Evolutionary conservation across 2,797 vertebrate species (phyloP), one percentile per base, ranked within the genome.

Genomic region (Peromyscus eremicus): DNA sequence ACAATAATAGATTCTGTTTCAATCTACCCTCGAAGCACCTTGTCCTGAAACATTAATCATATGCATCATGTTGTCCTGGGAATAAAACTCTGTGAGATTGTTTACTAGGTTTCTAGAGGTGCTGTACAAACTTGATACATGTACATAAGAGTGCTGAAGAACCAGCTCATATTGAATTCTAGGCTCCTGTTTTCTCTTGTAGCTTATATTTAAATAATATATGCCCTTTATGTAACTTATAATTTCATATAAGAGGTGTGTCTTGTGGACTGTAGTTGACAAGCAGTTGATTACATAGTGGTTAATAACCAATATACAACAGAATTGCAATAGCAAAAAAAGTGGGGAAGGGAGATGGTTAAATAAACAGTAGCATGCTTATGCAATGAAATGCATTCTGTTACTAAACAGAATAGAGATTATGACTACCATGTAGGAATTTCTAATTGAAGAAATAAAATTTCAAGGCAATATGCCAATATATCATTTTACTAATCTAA

Each of bases 381-480:
- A 76, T 55, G 76, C 9, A 77, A 43, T 66, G 27, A 84, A 89
- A 84, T 75, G 52, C 34, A 81, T 81, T 29, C 14, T 57, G 16
- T 3, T 19, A 89, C 21, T 68, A 55, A 82, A 77, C 64, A 55
- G 2, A 82, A 87, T n/a, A 25, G 0, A 13, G 60, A 29, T 19
- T 64, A 60, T 43, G n/a, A 37, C 23, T 68, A 92, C 4, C 46
- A 6, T 71, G 6, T 5, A 66, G 34, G 16, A 57, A 82, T n/a
- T 76, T 8, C 49, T 93, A 94, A 93, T 17, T 49, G 1, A 77
- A 43, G 81, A 81, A 89, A 82, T 40, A 25, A 93, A 70, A 80
- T 46, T 91, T n/a, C 29, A 81, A 29, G 13, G 83, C 16, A 89
- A 55, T 62, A 55, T 84, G 5, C 76, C 83, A 80, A 46, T 62